These are phyloP conservation scores for Drosophila watanabei DNA, from an alignment of 1,140 invertebrate genomes.

Conservation along the genomic window DNA sequence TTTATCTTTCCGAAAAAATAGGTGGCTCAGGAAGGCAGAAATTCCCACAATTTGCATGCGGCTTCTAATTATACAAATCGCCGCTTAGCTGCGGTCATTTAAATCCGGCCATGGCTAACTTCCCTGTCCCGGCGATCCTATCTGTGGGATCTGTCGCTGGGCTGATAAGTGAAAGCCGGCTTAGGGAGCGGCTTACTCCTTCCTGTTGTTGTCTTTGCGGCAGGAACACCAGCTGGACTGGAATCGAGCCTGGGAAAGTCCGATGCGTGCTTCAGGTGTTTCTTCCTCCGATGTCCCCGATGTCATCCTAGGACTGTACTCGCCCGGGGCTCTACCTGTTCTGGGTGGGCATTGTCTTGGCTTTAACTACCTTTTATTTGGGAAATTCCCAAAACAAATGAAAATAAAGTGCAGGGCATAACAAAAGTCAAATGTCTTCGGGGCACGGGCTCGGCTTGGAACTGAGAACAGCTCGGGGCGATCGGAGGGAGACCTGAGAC, in stretches of 20 bases:
- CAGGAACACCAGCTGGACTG: conserved; percentile 68
- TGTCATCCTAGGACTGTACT: conserved; percentile 70
- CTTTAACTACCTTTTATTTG: conserved; percentile 81
- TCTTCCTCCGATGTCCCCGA: conserved; percentile 44
- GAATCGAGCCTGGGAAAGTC: conserved; percentile 75
- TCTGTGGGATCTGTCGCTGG: conserved; percentile 48
- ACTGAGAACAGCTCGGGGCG: conserved; percentile 12
- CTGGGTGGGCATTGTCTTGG: conserved; percentile 67
- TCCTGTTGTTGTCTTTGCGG: conserved; percentile 55
- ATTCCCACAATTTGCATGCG: conserved; percentile 82
- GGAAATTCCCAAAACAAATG: conserved; percentile 83
- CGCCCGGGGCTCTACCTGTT: conserved; percentile 55
- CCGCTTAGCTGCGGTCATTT: conserved; percentile 79
- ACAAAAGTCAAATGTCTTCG: conserved; percentile 79
- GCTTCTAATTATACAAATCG: conserved; percentile 83
- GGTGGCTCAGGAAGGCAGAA: conserved; percentile 30
- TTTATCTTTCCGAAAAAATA: not conserved
- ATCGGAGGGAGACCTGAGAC: conserved; percentile 15
- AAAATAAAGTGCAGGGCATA: conserved; percentile 81
- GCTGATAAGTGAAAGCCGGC: conserved; percentile 76
- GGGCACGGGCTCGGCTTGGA: conserved; percentile 60
- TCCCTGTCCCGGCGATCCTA: conserved; percentile 45
- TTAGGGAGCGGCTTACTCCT: conserved; percentile 75
- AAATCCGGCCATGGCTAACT: conserved; percentile 81
- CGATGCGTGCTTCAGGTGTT: conserved; percentile 65